phyloP scores from a whole-genome alignment of 2,797 vertebrate species.

The Orestias chungarensis region DNA sequence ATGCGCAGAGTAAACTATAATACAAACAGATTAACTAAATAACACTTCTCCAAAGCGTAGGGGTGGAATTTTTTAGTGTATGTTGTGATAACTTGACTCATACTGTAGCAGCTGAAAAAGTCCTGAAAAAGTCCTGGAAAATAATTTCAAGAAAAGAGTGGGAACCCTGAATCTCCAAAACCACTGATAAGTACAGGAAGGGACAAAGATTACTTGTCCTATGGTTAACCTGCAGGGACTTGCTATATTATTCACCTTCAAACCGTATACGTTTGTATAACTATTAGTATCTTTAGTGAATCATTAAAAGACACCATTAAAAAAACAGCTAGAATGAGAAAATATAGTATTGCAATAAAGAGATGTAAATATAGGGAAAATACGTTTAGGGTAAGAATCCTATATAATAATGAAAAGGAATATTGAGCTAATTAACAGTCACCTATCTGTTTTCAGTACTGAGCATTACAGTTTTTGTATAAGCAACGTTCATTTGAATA shows the following conservation, averaged over 20 bases:
- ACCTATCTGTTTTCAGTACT: background rate
- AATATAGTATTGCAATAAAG: conserved; percentile 14
- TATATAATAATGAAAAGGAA: background rate
- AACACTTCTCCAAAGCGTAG: too few species aligned
- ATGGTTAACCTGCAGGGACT: conserved; percentile 36
- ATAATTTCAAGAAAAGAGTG: too few species aligned
- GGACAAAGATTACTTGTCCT: conserved; percentile 13
- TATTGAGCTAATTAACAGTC: background rate
- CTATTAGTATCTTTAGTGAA: conserved; percentile 21
- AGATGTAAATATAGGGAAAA: conserved; percentile 13
- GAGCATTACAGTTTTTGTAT: background rate
- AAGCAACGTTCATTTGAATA: background rate
- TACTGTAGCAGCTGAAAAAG: too few species aligned
- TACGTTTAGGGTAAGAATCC: background rate
- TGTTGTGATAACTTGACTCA: too few species aligned
- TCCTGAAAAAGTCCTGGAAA: too few species aligned
- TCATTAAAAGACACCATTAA: conserved; percentile 54
- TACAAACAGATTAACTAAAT: too few species aligned
- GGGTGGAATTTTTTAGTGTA: too few species aligned
- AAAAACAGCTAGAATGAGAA: conserved; percentile 34
- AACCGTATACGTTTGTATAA: conserved; percentile 13
- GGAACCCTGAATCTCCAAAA: too few species aligned
- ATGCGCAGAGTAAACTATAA: too few species aligned
- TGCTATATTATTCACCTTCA: conserved; percentile 33
- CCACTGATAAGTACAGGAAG: conserved; percentile 24